Evolutionary conservation across 1,140 invertebrate genomes (phyloP).

Genomic region (Scaptodrosophila lebanonensis): DNA sequence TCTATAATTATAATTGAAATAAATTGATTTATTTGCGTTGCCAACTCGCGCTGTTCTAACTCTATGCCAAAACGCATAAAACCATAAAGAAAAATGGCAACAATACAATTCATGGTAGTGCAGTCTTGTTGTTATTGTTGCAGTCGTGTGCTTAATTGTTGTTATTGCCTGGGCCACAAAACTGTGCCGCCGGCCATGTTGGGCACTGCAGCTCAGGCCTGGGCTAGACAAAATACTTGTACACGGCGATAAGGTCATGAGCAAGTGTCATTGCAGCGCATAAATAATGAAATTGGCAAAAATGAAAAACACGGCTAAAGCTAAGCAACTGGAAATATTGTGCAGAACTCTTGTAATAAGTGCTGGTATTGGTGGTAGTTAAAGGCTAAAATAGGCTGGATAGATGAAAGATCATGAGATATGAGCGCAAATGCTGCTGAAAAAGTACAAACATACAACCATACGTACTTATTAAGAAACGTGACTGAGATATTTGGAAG

Average conservation of each 20-base stretch:
- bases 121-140: slow-evolving; percentile 17
- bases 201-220: slow-evolving; percentile 13
- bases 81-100: slow-evolving; percentile 75
- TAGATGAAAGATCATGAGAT: no score
- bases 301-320: no score
- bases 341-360: no score
- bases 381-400: no score
- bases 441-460: no score
- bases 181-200: slow-evolving; percentile 54
- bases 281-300: slow-evolving; percentile 50
- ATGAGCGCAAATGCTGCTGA: no score
- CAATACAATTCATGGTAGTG: slow-evolving; percentile 55
- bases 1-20: slow-evolving; percentile 75
- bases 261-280: slow-evolving; percentile 71
- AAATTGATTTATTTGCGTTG: slow-evolving; percentile 72
- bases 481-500: no score
- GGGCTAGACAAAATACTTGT: slow-evolving; percentile 33
- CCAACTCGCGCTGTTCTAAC: slow-evolving; percentile 24
- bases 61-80: slow-evolving; percentile 74
- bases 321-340: no score
- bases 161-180: slow-evolving; percentile 52
- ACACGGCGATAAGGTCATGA: slow-evolving; percentile 69
- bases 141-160: slow-evolving; percentile 65
- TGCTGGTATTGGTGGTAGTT: no score
- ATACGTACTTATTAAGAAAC: no score